These are phyloP conservation scores for Scaptodrosophila lebanonensis DNA, from an alignment of 1,140 invertebrate genomes.

Conservation along the genomic window DNA sequence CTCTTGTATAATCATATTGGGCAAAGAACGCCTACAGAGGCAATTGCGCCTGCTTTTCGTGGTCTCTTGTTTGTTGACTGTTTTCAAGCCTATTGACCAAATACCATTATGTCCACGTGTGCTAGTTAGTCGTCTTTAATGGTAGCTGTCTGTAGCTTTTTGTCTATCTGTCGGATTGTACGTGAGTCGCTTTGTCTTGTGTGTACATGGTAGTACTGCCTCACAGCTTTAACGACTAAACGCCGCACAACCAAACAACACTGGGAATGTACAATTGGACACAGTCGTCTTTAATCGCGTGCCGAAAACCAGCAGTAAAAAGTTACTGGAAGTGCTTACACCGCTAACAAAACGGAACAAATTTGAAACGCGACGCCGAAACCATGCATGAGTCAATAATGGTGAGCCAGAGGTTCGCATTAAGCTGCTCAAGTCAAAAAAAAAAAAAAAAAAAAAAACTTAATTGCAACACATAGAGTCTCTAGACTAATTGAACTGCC, in stretches of 20 bases:
- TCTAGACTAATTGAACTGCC: no score
- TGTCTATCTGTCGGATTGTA: neutral
- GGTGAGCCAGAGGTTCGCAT: no score
- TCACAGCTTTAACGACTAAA: constrained; percentile 57
- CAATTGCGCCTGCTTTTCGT: constrained; percentile 17
- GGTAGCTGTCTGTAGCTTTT: neutral
- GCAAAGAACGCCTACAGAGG: constrained; percentile 19
- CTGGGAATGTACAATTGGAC: constrained; percentile 83
- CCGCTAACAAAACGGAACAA: constrained; percentile 85
- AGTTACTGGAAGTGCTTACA: constrained; percentile 90
- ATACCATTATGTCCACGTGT: neutral
- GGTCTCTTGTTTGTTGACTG: constrained; percentile 6
- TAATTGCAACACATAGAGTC: no score
- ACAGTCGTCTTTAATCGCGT: constrained; percentile 94
- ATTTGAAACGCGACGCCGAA: constrained; percentile 88
- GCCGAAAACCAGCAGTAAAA: constrained; percentile 90
- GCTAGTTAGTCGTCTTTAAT: neutral
- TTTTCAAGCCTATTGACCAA: neutral
- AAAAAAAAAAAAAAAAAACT: no score
- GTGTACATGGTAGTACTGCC: no score
- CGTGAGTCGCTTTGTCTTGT: constrained; percentile 35
- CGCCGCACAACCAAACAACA: constrained; percentile 85
- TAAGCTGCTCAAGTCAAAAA: no score
- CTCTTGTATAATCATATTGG: no score
- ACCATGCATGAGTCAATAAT: constrained; percentile 83